phyloP scores from a whole-genome alignment of 2,797 vertebrate genomes.

The Oceanodroma leucorhoa region DNA sequence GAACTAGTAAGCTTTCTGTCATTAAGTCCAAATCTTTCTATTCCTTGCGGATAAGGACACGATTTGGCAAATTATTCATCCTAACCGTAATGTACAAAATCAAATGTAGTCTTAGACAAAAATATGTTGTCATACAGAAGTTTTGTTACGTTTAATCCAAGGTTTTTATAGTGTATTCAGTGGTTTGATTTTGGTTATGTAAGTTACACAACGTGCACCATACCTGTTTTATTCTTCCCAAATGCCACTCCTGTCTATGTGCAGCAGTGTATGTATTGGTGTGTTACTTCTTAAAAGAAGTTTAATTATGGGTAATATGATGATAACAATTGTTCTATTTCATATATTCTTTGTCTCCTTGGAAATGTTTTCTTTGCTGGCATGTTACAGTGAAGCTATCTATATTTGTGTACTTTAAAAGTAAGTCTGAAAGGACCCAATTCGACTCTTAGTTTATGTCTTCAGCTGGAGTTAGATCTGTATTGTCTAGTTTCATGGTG shows the following conservation, averaged over 20 bases:
- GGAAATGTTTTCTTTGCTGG: background rate
- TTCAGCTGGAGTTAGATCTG: background rate
- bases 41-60: background rate
- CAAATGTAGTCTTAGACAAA: background rate
- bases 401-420: background rate
- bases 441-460: background rate
- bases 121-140: background rate
- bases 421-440: background rate
- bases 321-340: background rate
- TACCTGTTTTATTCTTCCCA: background rate
- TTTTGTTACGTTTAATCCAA: background rate
- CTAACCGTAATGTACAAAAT: background rate
- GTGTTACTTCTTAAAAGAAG: background rate
- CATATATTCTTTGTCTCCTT: background rate
- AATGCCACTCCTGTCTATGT: background rate
- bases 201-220: background rate
- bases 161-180: background rate
- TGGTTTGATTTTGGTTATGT: slow-evolving; percentile 19
- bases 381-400: background rate
- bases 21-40: background rate
- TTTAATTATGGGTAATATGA: background rate
- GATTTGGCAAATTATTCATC: background rate
- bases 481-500: background rate
- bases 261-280: background rate
- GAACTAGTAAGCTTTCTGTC: background rate